Evolutionary conservation across 2,888 invertebrate species (phyloP).

Genomic region (Aspidiotus destructor): DNA sequence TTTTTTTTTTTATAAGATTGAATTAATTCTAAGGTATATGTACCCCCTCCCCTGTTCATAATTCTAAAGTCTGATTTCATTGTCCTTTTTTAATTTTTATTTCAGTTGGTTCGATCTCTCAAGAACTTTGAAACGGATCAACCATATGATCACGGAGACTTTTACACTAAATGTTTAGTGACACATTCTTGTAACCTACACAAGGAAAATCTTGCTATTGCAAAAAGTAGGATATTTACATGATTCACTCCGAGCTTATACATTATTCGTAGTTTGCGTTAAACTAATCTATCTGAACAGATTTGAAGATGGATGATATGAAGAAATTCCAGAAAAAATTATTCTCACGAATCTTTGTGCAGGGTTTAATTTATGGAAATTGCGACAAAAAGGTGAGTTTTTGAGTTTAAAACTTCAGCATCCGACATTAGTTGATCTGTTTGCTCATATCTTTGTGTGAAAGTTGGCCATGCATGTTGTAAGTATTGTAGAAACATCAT

Average conservation of each 20-base stretch:
- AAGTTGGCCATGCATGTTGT: conserved; percentile 46
- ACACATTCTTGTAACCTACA: conserved; percentile 83
- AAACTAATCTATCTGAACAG: conserved; percentile 44
- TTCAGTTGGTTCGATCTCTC: conserved; percentile 42
- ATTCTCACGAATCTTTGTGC: conserved; percentile 73
- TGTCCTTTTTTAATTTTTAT: background rate
- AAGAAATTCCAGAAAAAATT: conserved; percentile 69
- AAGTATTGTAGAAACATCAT: conserved; percentile 53
- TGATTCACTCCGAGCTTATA: background rate
- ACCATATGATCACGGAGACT: conserved; percentile 79
- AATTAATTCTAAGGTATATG: no score
- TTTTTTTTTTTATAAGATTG: no score
- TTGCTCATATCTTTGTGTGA: background rate
- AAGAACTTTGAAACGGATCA: conserved; percentile 89
- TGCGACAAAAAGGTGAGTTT: conserved; percentile 51
- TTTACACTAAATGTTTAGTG: conserved; percentile 72
- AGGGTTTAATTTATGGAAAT: conserved; percentile 85
- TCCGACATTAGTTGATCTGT: conserved; percentile 15
- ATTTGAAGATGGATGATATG: conserved; percentile 65
- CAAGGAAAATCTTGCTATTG: conserved; percentile 70
- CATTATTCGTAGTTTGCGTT: background rate
- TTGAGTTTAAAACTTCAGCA: background rate
- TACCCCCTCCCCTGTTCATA: no score
- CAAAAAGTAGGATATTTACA: conserved; percentile 51
- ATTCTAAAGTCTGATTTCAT: no score